Evolutionary conservation across 2,888 invertebrate genomes (phyloP), one percentile per base, ranked within the genome.

Genomic region (Monochamus alternatus): DNA sequence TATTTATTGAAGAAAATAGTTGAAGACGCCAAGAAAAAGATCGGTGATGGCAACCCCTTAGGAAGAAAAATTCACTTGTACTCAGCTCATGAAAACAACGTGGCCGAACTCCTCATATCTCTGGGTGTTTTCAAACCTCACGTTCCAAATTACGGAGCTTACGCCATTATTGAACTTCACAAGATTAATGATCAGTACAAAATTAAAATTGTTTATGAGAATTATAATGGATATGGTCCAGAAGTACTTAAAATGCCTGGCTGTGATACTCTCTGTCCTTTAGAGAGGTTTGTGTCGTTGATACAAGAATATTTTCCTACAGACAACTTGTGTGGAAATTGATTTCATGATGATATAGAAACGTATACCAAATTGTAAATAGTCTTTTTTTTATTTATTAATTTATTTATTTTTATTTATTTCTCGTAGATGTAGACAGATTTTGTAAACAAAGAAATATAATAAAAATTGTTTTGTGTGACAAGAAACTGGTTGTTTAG

Each of bases 61-160:
- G 52, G 73, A n/a, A 79, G 78, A 47, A 86, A 84, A 75, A 75
- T 86, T 8, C 80, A 82, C 66, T 74, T 87, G 12, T 91, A 89
- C 81, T 89, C 90, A 9, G 90, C 89, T 2, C 92, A 92, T 83
- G 92, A 92, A 80, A 89, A 89, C 1, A 92, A 91, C 22, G 84
- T 92, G 5, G 89, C 90, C 1, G 86, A 89, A 12, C 69, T 91
- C 12, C 84, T 91, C 14, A 83, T 84, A 10, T 87, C 90, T 44
- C 85, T 92, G 8, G 86, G 86, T 1, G 86, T 91, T 12, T 92
- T 87, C 81, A 81, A 88, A 58, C 87, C 87, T 0, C 89, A 90
- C 68, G 74, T 85, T 38, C 86, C 86, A 0, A 81, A 77, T 30
- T 83, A 83, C 55, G 83, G 82, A 8, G 75, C 83, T 0, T 79